These are phyloP conservation scores for Heterocephalus glaber DNA, from an alignment of 2,113 vertebrate species.

Conservation along the genomic window DNA sequence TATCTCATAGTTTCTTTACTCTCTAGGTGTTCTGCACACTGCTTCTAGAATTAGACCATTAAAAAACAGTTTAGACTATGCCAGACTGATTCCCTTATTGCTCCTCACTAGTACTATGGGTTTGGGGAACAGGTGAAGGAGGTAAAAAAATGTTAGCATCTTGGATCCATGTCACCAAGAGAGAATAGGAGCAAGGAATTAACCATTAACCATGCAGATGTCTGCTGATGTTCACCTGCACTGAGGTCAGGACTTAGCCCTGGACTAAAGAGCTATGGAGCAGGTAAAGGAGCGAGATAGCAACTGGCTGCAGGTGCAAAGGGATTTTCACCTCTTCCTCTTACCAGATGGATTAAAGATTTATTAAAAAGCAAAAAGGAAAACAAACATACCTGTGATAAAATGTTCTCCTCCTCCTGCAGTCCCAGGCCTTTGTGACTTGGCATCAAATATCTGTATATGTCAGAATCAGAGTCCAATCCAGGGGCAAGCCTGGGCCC, in stretches of 20 bases:
- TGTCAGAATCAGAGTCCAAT: neutral
- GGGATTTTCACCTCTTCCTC: neutral
- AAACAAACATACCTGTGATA: no score
- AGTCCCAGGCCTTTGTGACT: neutral
- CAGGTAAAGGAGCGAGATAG: neutral
- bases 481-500: neutral
- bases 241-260: neutral
- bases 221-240: neutral
- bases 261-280: neutral
- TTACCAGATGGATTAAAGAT: neutral
- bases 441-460: no score
- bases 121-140: neutral
- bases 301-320: neutral
- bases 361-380: neutral
- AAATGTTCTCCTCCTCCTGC: neutral
- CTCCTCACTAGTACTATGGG: neutral
- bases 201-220: fast-evolving
- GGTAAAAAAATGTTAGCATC: neutral
- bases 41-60: neutral
- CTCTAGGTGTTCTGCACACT: neutral
- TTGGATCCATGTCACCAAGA: neutral
- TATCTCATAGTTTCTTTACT: neutral
- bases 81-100: neutral
- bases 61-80: no score
- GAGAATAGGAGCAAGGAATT: neutral